Conservation (phyloP, 2,797 vertebrate species). For the Chiropotes sagulatus region DNA sequence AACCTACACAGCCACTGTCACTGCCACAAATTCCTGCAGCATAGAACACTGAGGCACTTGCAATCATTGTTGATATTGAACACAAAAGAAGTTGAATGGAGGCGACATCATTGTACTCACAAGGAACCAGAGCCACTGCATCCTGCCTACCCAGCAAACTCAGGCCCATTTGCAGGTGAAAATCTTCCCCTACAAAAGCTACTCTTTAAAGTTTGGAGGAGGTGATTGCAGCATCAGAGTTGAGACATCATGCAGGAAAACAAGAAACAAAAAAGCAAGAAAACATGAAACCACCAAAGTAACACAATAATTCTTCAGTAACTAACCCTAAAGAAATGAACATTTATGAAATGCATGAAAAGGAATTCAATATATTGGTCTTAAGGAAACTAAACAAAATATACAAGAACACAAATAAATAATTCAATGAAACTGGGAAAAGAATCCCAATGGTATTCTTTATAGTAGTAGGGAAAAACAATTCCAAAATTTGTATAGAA, state of each 20-base stretch:
- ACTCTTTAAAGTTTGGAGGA: not conserved
- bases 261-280: not conserved
- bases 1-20: not conserved
- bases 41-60: not conserved
- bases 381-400: not conserved
- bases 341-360: not conserved
- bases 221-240: not conserved
- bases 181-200: not conserved
- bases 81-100: not conserved
- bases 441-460: not conserved
- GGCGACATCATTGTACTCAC: not conserved
- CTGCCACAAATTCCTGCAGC: not conserved
- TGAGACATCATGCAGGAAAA: not conserved
- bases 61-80: not conserved
- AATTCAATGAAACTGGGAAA: not conserved
- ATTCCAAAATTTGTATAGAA: not conserved
- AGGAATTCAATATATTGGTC: not conserved
- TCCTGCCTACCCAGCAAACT: not conserved
- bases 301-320: not conserved
- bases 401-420: not conserved
- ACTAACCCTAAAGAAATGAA: not conserved
- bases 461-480: not conserved
- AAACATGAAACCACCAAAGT: not conserved
- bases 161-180: not conserved
- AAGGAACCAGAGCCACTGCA: not conserved